A percentile compares a stretch with the other conserved stretches of the same genome.
phyloP scores from a whole-genome alignment of 2,113 vertebrate genomes.

The Cyprinodon variegatus region DNA sequence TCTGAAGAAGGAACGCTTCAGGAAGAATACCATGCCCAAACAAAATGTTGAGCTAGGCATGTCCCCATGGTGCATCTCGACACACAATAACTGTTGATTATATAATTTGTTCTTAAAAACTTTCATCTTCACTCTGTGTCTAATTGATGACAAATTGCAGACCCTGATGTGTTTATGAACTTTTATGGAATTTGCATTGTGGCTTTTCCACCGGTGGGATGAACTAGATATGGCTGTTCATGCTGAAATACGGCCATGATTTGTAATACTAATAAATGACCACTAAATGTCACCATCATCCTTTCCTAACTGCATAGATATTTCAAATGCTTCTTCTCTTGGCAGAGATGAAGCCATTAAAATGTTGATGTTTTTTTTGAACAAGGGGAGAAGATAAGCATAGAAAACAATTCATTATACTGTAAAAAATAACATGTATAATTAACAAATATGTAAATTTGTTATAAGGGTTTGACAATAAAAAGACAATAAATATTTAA shows the following conservation, averaged over 20 bases:
- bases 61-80: not conserved
- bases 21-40: not conserved
- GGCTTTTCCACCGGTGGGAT: slow-evolving; percentile 24
- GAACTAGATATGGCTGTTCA: slow-evolving; percentile 29
- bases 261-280: not conserved
- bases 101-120: not conserved
- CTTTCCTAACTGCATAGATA: not conserved
- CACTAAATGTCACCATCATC: slow-evolving; percentile 42
- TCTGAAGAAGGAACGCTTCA: not conserved
- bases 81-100: not conserved
- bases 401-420: no score
- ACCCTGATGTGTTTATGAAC: not conserved
- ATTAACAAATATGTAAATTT: no score
- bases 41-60: not conserved
- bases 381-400: no score
- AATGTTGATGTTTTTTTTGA: not conserved
- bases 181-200: not conserved
- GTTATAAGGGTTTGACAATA: no score
- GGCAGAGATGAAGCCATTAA: not conserved
- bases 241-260: not conserved
- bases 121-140: not conserved
- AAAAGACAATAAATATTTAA: no score
- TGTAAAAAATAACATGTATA: no score
- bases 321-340: not conserved
- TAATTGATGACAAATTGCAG: not conserved